Conservation (phyloP, 2,797 vertebrate species). For the Anguilla marmorata region DNA sequence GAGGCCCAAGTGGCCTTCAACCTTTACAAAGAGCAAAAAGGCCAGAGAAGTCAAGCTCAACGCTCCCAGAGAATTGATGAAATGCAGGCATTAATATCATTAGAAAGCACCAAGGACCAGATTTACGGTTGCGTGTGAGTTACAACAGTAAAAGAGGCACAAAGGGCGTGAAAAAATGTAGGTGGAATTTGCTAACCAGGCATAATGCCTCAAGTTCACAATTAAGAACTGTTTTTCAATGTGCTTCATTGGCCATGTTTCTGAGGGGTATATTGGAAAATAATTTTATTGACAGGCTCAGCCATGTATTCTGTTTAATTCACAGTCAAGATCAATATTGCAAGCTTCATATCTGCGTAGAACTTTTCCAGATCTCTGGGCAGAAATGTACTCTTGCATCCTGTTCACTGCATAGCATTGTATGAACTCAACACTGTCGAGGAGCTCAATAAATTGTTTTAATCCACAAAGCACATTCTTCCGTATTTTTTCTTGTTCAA, state of each 20-base stretch:
- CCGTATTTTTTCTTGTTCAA: neutral
- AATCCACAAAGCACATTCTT: neutral
- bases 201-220: neutral
- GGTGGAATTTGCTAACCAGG: neutral
- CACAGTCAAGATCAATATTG: neutral
- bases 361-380: neutral
- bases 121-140: conserved; percentile 21
- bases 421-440: neutral
- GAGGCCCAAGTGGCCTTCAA: neutral
- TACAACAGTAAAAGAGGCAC: conserved; percentile 4
- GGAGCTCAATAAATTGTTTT: neutral
- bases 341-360: neutral
- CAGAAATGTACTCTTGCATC: neutral
- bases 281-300: neutral
- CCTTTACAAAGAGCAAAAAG: conserved; percentile 3
- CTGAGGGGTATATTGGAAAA: neutral
- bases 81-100: conserved; percentile 14
- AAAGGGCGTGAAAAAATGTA: neutral
- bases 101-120: conserved; percentile 4
- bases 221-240: neutral
- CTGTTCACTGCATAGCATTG: neutral
- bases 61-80: conserved; percentile 5
- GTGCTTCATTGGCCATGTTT: neutral
- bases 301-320: neutral
- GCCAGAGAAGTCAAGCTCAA: conserved; percentile 6